A percentile compares a stretch with the other conserved stretches of the same genome.
These are phyloP conservation scores for Thomomys bottae DNA, from an alignment of 2,113 vertebrate species.

Conservation along the genomic window DNA sequence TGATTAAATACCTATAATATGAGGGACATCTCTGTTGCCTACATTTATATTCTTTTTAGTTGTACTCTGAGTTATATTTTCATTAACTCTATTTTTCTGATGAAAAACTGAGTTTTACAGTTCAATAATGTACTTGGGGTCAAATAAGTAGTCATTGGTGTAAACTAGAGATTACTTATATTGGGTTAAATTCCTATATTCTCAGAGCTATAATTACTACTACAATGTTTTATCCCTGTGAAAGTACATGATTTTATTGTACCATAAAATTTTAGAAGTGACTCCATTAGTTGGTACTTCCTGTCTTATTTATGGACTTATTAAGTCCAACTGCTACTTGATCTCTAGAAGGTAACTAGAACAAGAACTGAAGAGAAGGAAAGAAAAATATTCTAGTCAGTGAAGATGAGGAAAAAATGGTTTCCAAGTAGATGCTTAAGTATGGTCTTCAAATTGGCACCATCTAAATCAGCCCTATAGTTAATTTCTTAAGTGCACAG, in stretches of 20 bases:
- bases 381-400: neutral
- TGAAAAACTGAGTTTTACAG: neutral
- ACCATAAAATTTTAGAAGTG: slow-evolving; percentile 40
- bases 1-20: neutral
- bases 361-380: neutral
- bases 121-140: neutral
- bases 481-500: slow-evolving; percentile 55
- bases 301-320: slow-evolving; percentile 51
- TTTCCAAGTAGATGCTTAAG: slow-evolving; percentile 39
- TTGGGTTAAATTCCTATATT: slow-evolving; percentile 22
- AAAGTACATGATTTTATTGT: slow-evolving; percentile 56
- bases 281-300: slow-evolving; percentile 43
- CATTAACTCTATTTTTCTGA: neutral
- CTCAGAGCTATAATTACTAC: neutral
- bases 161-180: neutral
- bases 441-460: slow-evolving; percentile 63
- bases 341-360: slow-evolving; percentile 59
- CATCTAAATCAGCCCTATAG: slow-evolving; percentile 55
- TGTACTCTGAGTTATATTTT: neutral
- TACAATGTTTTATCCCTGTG: neutral
- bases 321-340: slow-evolving; percentile 51
- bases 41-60: neutral
- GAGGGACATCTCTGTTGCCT: neutral
- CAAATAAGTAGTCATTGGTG: neutral
- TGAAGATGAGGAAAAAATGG: slow-evolving; percentile 65